phyloP scores from a whole-genome alignment of 1,140 invertebrate species.

The Diabrotica undecimpunctata region DNA sequence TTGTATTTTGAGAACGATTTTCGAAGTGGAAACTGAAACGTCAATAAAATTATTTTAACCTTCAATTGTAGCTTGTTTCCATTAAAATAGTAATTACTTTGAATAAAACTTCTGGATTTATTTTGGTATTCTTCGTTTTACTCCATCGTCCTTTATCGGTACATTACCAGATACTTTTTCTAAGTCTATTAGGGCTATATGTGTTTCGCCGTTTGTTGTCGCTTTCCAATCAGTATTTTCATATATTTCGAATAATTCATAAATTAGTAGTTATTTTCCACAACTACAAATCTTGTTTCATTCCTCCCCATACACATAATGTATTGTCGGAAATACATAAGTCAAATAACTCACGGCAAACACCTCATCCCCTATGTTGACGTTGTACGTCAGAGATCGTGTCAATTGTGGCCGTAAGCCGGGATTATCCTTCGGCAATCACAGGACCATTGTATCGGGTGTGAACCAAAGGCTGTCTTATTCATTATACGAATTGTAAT shows the following conservation, averaged over 20 bases:
- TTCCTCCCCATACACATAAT: neutral
- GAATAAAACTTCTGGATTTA: no score
- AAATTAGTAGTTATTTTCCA: neutral
- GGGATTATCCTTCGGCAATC: conserved; percentile 45
- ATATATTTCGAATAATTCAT: no score
- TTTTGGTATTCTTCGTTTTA: no score
- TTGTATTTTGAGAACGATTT: no score
- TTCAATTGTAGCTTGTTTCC: no score
- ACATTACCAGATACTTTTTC: neutral
- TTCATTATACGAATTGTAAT: conserved; percentile 3
- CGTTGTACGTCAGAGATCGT: conserved; percentile 35
- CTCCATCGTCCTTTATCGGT: no score
- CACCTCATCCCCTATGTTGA: conserved; percentile 18
- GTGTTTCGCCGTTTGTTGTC: neutral
- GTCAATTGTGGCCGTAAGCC: conserved; percentile 43
- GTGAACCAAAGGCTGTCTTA: conserved; percentile 39
- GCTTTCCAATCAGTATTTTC: neutral
- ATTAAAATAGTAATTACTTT: no score
- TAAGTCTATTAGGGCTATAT: neutral
- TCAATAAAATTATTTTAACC: no score
- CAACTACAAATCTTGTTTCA: neutral
- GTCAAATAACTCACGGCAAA: conserved; percentile 14
- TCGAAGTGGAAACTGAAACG: no score
- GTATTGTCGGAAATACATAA: conserved; percentile 3
- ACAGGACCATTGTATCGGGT: conserved; percentile 43